These are phyloP conservation scores for Lipotes vexillifer DNA, from an alignment of 2,113 vertebrate genomes.

Conservation along the genomic window DNA sequence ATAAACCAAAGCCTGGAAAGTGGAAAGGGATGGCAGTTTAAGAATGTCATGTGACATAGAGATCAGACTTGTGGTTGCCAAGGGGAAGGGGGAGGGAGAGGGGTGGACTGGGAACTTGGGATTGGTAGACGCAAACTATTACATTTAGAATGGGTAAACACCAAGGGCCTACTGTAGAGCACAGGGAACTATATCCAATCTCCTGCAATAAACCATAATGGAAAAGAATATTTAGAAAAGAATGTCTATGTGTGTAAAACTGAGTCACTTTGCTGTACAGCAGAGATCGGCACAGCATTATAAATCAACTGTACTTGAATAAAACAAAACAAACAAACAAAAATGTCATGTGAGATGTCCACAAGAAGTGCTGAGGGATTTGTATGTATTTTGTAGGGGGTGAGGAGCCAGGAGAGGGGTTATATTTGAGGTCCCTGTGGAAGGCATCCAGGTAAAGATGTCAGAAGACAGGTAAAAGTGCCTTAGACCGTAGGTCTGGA, in stretches of 20 bases:
- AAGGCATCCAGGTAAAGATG: background rate
- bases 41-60: background rate
- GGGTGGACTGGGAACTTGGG: background rate
- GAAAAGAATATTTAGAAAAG: background rate
- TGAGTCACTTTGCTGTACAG: background rate
- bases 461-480: background rate
- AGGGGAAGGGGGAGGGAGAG: background rate
- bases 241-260: background rate
- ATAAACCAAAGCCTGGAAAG: background rate
- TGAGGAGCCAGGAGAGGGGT: background rate
- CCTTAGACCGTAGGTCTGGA: background rate
- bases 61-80: background rate
- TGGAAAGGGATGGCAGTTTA: no score
- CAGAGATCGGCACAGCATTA: background rate
- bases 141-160: background rate
- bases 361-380: background rate
- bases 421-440: background rate
- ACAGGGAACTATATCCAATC: background rate
- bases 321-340: no score
- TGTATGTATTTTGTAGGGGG: background rate
- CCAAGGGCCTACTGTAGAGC: background rate
- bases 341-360: background rate
- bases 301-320: background rate
- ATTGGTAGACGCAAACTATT: background rate
- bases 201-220: background rate